Evolutionary conservation across 2,888 invertebrate genomes (phyloP).

Genomic region (Melinopterus prodromus): DNA sequence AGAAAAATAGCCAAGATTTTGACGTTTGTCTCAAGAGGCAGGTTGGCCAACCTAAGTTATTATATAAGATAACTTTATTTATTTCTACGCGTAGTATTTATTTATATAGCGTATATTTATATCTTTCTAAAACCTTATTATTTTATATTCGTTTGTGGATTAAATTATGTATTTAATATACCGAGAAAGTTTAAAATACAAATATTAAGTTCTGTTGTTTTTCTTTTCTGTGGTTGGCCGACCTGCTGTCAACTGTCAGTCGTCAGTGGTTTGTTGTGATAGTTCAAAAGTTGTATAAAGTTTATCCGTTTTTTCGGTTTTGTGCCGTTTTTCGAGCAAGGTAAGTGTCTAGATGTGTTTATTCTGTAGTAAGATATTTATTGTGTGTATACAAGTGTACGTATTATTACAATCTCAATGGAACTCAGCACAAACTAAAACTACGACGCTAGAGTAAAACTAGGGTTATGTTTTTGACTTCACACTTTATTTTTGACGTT

Average conservation of each 20-base stretch:
- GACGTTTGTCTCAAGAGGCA: conserved; percentile 1
- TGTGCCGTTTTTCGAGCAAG: not conserved
- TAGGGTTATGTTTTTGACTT: not conserved
- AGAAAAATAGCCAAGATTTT: conserved; percentile 9
- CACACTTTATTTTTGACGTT: not conserved
- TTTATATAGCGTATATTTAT: not conserved
- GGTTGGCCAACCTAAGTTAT: conserved; percentile 9
- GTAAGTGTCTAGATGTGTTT: not conserved
- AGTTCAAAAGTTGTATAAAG: not conserved
- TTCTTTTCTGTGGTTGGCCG: not conserved
- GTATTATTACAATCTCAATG: not conserved
- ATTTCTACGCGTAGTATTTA: not conserved
- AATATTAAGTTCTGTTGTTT: not conserved
- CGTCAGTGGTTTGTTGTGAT: not conserved
- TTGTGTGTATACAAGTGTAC: not conserved
- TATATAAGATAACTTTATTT: not conserved
- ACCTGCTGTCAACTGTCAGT: not conserved
- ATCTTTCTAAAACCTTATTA: too few species aligned
- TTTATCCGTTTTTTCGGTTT: not conserved
- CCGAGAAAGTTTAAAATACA: too few species aligned
- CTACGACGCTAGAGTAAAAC: not conserved
- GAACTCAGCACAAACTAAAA: not conserved
- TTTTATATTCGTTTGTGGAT: too few species aligned
- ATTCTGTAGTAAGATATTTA: not conserved
- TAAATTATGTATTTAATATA: too few species aligned